Evolutionary conservation across 92 coral and sea anemone genomes (phyloP).

Genomic region (Palythoa heliodiscus): DNA sequence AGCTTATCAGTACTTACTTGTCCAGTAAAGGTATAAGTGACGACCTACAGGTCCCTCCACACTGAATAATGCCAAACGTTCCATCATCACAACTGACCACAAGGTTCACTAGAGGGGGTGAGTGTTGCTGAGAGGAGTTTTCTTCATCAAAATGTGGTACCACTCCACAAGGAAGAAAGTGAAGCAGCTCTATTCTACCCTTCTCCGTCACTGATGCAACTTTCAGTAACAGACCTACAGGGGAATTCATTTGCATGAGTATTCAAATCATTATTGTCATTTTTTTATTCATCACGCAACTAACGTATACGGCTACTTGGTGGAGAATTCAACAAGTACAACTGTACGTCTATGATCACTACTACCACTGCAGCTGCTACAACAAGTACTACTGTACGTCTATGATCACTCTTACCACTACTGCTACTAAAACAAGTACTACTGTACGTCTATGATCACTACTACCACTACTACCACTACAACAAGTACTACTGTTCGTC

Average conservation of each 20-base stretch:
- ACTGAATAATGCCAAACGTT: constrained; percentile 72
- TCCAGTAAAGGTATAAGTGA: constrained; percentile 68
- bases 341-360: too few relatives aligned
- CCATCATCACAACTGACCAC: constrained; percentile 89
- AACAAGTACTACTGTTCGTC: too few relatives aligned
- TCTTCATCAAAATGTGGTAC: constrained; percentile 54
- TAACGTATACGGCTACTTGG: too few relatives aligned
- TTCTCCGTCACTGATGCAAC: constrained; percentile 63
- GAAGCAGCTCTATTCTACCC: constrained; percentile 63
- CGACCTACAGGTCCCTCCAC: constrained; percentile 66
- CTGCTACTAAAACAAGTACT: too few relatives aligned
- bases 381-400: too few relatives aligned
- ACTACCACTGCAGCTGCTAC: too few relatives aligned
- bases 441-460: too few relatives aligned
- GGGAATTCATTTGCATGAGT: not conserved
- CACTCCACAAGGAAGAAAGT: constrained; percentile 70
- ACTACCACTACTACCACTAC: too few relatives aligned
- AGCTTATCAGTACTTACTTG: constrained; percentile 48
- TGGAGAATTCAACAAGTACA: too few relatives aligned
- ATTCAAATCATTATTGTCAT: too few relatives aligned
- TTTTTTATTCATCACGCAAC: too few relatives aligned
- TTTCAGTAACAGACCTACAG: constrained; percentile 65
- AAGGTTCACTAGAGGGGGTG: constrained; percentile 63
- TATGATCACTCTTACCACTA: too few relatives aligned
- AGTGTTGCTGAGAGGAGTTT: constrained; percentile 31